Evolutionary conservation across 2,113 vertebrate species (phyloP).

Genomic region (Gymnarchus niloticus): DNA sequence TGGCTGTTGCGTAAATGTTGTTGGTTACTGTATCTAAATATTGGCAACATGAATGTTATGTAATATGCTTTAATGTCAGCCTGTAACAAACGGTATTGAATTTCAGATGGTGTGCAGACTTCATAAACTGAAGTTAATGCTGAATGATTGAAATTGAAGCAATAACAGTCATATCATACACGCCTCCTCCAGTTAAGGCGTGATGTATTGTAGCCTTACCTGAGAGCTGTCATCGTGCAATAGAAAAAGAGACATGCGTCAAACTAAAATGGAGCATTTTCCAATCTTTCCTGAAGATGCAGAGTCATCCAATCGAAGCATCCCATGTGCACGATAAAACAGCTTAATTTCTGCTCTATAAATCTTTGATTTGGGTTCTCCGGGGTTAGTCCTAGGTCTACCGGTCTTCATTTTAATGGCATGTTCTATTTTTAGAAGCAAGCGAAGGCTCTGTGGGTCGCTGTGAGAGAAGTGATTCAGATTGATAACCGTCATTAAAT

Average conservation of each 20-base stretch:
- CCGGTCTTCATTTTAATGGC: neutral
- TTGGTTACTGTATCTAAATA: neutral
- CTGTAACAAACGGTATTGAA: neutral
- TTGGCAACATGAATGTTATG: neutral
- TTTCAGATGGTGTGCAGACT: neutral
- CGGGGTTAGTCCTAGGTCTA: neutral
- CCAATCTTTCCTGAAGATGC: neutral
- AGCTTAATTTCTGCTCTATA: neutral
- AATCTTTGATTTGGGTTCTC: neutral
- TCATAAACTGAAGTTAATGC: neutral
- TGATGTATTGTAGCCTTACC: neutral
- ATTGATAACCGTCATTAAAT: conserved; percentile 17
- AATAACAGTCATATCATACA: neutral
- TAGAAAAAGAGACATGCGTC: neutral
- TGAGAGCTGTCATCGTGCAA: neutral
- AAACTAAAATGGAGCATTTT: neutral
- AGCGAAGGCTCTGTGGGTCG: neutral
- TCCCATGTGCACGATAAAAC: neutral
- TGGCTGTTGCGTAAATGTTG: neutral
- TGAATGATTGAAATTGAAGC: neutral
- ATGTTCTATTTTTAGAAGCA: conserved; percentile 11
- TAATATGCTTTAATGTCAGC: neutral
- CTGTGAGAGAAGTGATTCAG: conserved; percentile 12
- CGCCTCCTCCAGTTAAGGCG: neutral
- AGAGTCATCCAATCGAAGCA: neutral